Evolutionary conservation across 2,113 vertebrate species (phyloP).

Genomic region (Proteles cristata): DNA sequence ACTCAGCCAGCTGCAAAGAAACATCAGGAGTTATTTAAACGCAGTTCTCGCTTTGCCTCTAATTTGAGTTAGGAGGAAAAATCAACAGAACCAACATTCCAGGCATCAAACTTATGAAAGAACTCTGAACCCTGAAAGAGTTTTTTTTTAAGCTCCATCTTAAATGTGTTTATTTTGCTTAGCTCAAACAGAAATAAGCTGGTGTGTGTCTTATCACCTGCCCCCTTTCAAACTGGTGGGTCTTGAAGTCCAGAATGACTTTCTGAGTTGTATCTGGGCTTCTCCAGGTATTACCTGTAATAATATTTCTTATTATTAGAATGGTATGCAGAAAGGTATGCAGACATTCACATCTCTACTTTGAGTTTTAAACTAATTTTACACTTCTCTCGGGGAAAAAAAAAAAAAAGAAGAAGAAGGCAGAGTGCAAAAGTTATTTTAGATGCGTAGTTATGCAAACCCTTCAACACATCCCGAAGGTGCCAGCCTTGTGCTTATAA

Average conservation of each 20-base stretch:
- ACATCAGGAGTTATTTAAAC: slow-evolving; percentile 29
- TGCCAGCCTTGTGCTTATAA: slow-evolving; percentile 52
- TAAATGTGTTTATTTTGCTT: slow-evolving; percentile 10
- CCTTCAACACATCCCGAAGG: slow-evolving; percentile 33
- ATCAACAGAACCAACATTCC: neutral
- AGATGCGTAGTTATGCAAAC: slow-evolving; percentile 66
- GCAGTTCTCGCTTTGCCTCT: slow-evolving; percentile 46
- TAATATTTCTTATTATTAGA: neutral
- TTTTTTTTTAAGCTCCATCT: neutral
- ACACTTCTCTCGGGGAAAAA: neutral
- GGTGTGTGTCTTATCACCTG: neutral
- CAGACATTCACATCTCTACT: slow-evolving; percentile 58
- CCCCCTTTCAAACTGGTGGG: neutral
- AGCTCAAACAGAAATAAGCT: neutral
- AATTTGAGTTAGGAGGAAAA: slow-evolving; percentile 17
- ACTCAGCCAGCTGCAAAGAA: slow-evolving; percentile 24
- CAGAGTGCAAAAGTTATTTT: slow-evolving; percentile 71
- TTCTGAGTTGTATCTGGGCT: slow-evolving; percentile 30
- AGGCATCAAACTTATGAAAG: neutral
- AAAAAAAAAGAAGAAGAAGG: neutral
- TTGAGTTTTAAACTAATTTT: slow-evolving; percentile 62
- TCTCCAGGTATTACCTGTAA: slow-evolving; percentile 4
- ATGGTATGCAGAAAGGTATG: neutral
- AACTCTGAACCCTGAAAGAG: neutral
- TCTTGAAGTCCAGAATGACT: neutral